Evolutionary conservation across 2,113 vertebrate species (phyloP).

Genomic region (Neotoma lepida): DNA sequence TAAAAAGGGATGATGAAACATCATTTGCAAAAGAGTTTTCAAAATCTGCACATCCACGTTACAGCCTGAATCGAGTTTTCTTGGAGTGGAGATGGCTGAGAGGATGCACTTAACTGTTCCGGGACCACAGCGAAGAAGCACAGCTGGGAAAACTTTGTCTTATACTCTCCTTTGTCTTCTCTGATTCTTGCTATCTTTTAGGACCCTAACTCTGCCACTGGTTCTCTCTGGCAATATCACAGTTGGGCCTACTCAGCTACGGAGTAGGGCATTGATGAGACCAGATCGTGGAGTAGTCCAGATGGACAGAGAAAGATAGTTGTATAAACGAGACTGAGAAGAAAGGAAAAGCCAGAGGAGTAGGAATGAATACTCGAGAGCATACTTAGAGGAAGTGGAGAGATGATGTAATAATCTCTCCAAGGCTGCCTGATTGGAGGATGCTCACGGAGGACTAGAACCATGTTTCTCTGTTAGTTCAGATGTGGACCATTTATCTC

Average conservation of each 20-base stretch:
- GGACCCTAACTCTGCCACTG: background rate
- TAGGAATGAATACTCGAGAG: background rate
- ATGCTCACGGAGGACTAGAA: background rate
- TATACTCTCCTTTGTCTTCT: background rate
- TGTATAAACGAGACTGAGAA: background rate
- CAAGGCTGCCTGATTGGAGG: background rate
- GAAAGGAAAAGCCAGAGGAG: background rate
- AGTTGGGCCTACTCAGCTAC: background rate
- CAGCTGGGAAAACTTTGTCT: background rate
- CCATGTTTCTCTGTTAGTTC: background rate
- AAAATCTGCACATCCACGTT: background rate
- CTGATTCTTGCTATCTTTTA: background rate
- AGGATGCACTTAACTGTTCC: background rate
- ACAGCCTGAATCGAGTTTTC: background rate
- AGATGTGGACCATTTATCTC: slow-evolving; percentile 8
- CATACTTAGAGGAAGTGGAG: background rate
- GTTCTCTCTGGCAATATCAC: background rate
- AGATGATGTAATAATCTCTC: background rate
- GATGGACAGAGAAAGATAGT: background rate
- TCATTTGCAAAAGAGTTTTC: slow-evolving; percentile 17
- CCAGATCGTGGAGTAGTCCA: background rate
- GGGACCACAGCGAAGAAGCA: background rate
- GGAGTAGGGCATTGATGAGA: background rate
- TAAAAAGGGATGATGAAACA: background rate
- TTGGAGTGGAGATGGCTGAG: background rate